These are phyloP conservation scores for Falco novaeseelandiae DNA, from an alignment of 2,797 vertebrate genomes.

Conservation along the genomic window DNA sequence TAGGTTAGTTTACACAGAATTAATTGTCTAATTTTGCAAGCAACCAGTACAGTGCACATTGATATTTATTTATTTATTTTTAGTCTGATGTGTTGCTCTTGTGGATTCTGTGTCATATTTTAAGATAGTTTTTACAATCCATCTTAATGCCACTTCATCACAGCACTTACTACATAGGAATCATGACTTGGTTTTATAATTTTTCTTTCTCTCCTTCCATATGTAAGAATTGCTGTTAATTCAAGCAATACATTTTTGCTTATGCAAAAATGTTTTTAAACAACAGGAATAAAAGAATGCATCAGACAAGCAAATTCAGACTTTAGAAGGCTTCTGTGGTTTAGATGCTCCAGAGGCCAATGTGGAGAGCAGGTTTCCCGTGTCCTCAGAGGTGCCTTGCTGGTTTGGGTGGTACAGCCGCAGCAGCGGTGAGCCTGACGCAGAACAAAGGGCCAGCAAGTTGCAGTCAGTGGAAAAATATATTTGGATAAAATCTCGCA, in stretches of 20 bases:
- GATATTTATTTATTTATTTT: slow-evolving; percentile 54
- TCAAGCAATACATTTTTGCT: not conserved
- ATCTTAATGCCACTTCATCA: not conserved
- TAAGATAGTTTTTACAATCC: not conserved
- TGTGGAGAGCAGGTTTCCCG: not conserved
- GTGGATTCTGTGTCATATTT: slow-evolving; percentile 2
- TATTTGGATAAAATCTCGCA: not conserved
- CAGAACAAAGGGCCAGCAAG: not conserved
- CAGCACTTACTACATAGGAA: not conserved
- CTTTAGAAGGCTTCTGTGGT: not conserved
- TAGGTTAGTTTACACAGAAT: slow-evolving; percentile 77
- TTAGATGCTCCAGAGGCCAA: not conserved
- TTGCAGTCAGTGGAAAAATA: not conserved
- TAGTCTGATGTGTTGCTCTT: not conserved
- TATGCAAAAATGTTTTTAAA: not conserved
- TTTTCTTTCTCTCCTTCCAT: not conserved
- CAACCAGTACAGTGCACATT: slow-evolving; percentile 45
- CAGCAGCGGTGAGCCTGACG: not conserved
- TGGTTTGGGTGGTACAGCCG: not conserved
- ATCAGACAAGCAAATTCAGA: not conserved
- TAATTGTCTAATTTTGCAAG: slow-evolving; percentile 75
- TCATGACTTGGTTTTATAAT: not conserved
- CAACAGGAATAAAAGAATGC: not conserved
- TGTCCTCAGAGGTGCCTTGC: not conserved
- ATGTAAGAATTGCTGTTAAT: not conserved